Base-by-base conservation (phyloP, 2,113 vertebrate genomes). In the Eclectus roratus region DNA sequence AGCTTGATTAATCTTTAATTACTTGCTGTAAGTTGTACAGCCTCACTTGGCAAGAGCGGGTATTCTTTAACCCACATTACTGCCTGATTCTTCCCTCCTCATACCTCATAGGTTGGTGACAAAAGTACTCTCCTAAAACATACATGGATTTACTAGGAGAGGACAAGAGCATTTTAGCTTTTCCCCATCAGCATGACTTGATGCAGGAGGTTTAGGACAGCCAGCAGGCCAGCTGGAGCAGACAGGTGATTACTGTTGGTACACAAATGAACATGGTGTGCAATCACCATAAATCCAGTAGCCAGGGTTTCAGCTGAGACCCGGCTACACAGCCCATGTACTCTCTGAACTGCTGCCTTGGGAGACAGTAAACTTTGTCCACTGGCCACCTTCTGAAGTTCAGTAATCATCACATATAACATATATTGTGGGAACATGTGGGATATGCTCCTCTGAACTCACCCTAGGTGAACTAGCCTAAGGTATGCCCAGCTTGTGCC, bases 1-100 rank as follows among this genome's bases (percentile, higher is more conserved):
- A 81, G 39, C 29, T 87, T 10, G 47, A 94, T 91, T 89, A 96
- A 94, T 94, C n/a, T 95, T 91, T 88, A 83, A 65, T 84, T 80
- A 56, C 33, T 74, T 68, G 33, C 50, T 73, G 7, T 19, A 84
- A 66, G 33, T 65, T 46, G 73, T 61, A 78, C 37, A 90, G 43
- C 55, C 55, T 89, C 17, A 44, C 52, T 60, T 82, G 90, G 88
- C 78, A 85, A 82, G 39, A 55, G 24, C 2, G 2, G 44, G 44
- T 93, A 69, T 85, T 81, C 39, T 52, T 87, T 91, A 94, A 84
- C 80, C 17, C 25, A 47, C 13, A 11, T 58, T 91, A 53, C 3
- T 69, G 33, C 23, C 0, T 1, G 5, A 21, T 77, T 90, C 44
- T 79, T 69, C 11, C 19, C 27, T 76, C 61, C 49, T 17, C 13